Evolutionary conservation across 2,797 vertebrate genomes (phyloP).

Genomic region (Tragopan temminckii): DNA sequence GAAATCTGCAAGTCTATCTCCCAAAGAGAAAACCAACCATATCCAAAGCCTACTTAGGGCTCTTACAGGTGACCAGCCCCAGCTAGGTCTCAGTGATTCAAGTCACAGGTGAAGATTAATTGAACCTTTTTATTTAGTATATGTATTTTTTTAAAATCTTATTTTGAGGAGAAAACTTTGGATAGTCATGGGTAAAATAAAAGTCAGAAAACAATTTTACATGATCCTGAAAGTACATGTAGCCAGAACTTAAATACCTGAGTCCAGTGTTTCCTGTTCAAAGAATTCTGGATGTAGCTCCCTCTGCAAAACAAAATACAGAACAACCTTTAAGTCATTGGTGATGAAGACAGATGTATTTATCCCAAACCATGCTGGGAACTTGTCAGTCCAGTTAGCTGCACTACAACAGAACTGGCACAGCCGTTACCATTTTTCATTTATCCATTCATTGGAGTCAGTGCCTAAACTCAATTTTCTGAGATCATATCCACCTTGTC

Average conservation of each 20-base stretch:
- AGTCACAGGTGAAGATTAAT: neutral
- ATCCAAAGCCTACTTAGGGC: neutral
- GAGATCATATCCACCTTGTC: neutral
- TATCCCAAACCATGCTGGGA: neutral
- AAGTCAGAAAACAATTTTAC: neutral
- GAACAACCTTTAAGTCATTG: neutral
- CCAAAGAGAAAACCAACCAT: neutral
- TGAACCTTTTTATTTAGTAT: neutral
- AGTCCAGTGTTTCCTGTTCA: neutral
- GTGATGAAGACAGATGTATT: neutral
- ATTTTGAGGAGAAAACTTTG: neutral
- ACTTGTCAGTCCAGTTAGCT: neutral
- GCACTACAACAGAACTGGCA: neutral
- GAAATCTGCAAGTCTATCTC: neutral
- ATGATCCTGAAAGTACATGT: neutral
- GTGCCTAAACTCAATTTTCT: neutral
- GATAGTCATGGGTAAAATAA: neutral
- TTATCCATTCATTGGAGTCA: neutral
- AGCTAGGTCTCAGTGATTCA: neutral
- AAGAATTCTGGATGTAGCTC: neutral
- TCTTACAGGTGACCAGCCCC: neutral
- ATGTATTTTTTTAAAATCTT: neutral
- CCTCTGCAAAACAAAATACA: neutral
- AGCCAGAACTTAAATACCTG: neutral
- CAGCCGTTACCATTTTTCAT: neutral